These are phyloP conservation scores for Sceliomorpha sp. DNA, from an alignment of 2,888 invertebrate genomes.

Conservation along the genomic window DNA sequence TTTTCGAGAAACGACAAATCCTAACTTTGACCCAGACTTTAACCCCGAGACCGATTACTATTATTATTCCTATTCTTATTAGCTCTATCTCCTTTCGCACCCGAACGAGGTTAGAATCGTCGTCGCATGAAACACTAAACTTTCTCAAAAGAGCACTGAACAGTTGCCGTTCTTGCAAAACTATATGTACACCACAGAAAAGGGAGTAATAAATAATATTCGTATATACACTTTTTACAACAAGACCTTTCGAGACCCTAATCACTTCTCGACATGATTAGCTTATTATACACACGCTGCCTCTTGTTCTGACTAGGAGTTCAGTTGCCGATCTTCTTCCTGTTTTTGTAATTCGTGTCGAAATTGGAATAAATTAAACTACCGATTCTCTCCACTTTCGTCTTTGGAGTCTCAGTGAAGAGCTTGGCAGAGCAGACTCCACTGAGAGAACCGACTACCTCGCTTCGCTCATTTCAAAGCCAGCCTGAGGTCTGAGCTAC, in stretches of 20 bases:
- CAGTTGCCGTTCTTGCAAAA: not conserved
- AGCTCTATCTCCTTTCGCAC: too few species aligned
- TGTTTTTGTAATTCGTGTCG: too few species aligned
- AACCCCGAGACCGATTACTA: too few species aligned
- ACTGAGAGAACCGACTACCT: constrained; percentile 62
- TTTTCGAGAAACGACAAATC: constrained; percentile 12
- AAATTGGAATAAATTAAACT: too few species aligned
- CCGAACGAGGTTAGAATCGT: constrained; percentile 4
- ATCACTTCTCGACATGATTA: too few species aligned
- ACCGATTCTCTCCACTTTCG: too few species aligned
- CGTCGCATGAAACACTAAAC: constrained; percentile 3
- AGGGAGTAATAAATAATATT: constrained; percentile 14
- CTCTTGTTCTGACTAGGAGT: not conserved
- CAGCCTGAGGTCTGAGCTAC: constrained; percentile 70
- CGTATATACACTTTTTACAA: constrained; percentile 58
- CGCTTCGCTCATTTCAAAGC: constrained; percentile 66
- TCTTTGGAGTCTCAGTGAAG: constrained; percentile 51
- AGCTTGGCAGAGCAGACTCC: constrained; percentile 60
- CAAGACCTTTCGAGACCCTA: not conserved
- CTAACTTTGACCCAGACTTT: constrained; percentile 3
- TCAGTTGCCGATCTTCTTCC: not conserved
- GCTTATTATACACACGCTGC: too few species aligned
- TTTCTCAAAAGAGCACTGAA: constrained; percentile 8
- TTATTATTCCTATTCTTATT: too few species aligned
- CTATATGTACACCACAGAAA: not conserved